These are phyloP conservation scores for Tadarida brasiliensis DNA, from an alignment of 2,797 vertebrate genomes.

Conservation along the genomic window DNA sequence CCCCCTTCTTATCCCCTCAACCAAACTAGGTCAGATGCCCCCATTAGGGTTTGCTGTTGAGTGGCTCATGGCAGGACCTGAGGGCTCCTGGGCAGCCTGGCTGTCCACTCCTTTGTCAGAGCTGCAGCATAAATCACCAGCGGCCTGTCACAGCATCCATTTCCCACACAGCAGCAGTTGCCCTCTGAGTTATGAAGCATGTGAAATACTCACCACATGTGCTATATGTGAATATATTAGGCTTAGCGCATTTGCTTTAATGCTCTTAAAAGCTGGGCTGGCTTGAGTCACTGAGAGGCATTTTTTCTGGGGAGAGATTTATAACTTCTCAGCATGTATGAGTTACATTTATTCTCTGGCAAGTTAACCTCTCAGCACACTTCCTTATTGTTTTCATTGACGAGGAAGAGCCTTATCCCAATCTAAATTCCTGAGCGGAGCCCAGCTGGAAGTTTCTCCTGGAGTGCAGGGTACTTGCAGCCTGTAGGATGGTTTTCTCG, in stretches of 20 bases:
- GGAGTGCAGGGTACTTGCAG: background rate
- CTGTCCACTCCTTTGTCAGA: slow-evolving; percentile 67
- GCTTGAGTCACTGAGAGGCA: slow-evolving; percentile 24
- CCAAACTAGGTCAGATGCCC: background rate
- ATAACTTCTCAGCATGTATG: slow-evolving; percentile 62
- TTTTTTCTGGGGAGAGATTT: slow-evolving; percentile 68
- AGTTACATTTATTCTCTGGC: slow-evolving; percentile 58
- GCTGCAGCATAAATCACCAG: slow-evolving; percentile 83
- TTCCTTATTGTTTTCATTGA: slow-evolving; percentile 67
- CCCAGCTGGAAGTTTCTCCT: background rate
- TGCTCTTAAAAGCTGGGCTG: slow-evolving; percentile 68
- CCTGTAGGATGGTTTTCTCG: background rate
- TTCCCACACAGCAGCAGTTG: slow-evolving; percentile 71
- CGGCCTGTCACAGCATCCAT: slow-evolving; percentile 82
- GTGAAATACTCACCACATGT: slow-evolving; percentile 54
- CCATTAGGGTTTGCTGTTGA: background rate
- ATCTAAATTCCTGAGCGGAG: slow-evolving; percentile 24
- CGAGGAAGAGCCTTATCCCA: slow-evolving; percentile 16
- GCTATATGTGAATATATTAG: slow-evolving; percentile 53
- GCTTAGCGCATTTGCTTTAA: slow-evolving; percentile 31
- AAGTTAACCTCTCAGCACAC: slow-evolving; percentile 70
- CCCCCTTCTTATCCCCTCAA: no score
- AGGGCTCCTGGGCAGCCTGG: background rate
- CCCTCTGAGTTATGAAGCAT: slow-evolving; percentile 74
- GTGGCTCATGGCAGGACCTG: background rate